phyloP scores from a whole-genome alignment of 1,140 invertebrate genomes.

The Zaprionus taronus region DNA sequence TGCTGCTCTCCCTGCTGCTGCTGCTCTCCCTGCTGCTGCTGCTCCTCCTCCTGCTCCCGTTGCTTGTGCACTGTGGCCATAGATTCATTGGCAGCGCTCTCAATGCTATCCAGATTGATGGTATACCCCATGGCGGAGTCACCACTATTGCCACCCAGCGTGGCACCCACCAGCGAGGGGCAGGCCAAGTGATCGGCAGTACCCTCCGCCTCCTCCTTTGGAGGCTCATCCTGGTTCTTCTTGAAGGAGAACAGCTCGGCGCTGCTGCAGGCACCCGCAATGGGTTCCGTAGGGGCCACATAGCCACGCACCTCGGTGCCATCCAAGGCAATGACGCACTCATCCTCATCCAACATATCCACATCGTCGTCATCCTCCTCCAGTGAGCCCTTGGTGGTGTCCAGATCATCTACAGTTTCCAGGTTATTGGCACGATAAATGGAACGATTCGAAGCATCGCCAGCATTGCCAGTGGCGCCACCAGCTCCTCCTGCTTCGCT shows the following conservation, averaged over 20 bases:
- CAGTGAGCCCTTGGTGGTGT: constrained; percentile 68
- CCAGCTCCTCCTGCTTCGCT: background rate
- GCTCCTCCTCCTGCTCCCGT: background rate
- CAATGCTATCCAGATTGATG: constrained; percentile 58
- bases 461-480: constrained; percentile 8
- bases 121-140: constrained; percentile 51
- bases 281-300: constrained; percentile 44
- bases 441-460: constrained; percentile 36
- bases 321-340: constrained; percentile 68
- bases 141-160: constrained; percentile 56
- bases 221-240: constrained; percentile 41
- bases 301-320: constrained; percentile 72
- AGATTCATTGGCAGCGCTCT: constrained; percentile 26
- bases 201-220: background rate
- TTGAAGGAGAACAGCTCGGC: constrained; percentile 69
- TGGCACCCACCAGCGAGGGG: constrained; percentile 57
- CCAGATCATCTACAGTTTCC: constrained; percentile 63
- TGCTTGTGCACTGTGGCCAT: constrained; percentile 36
- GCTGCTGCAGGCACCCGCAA: constrained; percentile 45
- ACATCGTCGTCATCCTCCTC: constrained; percentile 58
- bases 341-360: constrained; percentile 55
- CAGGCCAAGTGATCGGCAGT: constrained; percentile 9
- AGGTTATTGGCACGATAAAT: constrained; percentile 67
- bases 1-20: background rate
- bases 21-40: background rate